Percentiles rank a stretch among this genome's conserved stretches.
These are phyloP conservation scores for Trissoscelio sp. DNA, from an alignment of 2,888 invertebrate genomes.

Conservation along the genomic window DNA sequence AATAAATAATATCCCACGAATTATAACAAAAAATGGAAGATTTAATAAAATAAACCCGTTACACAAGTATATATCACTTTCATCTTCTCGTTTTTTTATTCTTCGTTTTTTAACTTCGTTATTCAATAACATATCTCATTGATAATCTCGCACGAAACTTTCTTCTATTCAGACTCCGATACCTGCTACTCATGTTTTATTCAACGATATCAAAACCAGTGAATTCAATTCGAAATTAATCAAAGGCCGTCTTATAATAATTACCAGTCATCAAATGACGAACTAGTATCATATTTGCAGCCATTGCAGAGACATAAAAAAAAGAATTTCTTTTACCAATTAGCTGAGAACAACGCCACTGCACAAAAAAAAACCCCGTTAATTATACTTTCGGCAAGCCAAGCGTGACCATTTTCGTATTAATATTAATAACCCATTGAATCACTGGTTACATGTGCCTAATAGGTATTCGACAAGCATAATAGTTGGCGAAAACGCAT, in stretches of 20 bases:
- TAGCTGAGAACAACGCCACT: constrained; percentile 8
- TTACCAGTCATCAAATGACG: constrained; percentile 24
- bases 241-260: constrained; percentile 18
- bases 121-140: constrained; percentile 58
- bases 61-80: constrained; percentile 51
- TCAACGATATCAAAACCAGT: constrained; percentile 35
- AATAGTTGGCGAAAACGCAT: constrained; percentile 19
- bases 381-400: constrained; percentile 39
- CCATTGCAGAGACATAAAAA: background rate
- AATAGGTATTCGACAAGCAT: constrained; percentile 12
- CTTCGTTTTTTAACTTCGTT: constrained; percentile 35
- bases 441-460: constrained; percentile 41
- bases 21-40: constrained; percentile 1
- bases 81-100: constrained; percentile 54
- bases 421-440: constrained; percentile 51
- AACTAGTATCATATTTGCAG: background rate
- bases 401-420: constrained; percentile 43
- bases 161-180: constrained; percentile 40
- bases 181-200: constrained; percentile 46
- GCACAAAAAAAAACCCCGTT: constrained; percentile 25
- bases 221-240: constrained; percentile 32
- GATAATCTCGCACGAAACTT: constrained; percentile 57
- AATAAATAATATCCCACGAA: constrained; percentile 5
- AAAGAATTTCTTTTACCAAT: constrained; percentile 31
- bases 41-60: constrained; percentile 47